Conservation (phyloP, 2,797 vertebrate species). For the Eupleurogrammus muticus region DNA sequence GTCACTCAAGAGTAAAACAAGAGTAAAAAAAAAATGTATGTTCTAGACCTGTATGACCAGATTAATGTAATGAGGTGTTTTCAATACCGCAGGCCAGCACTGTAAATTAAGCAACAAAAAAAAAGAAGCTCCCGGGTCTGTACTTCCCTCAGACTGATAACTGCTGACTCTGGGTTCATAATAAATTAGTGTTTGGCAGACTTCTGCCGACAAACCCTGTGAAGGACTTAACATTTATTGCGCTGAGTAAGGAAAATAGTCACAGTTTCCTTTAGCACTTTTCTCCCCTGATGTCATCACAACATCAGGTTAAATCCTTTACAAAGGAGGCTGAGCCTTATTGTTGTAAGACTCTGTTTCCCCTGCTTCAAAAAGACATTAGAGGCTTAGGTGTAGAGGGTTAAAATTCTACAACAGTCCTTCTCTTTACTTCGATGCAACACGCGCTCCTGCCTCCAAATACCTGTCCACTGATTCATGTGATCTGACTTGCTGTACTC, state of each 20-base stretch:
- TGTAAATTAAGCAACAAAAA: constrained; percentile 53
- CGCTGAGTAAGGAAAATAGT: constrained; percentile 28
- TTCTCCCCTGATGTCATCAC: constrained; percentile 13
- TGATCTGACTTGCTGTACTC: constrained; percentile 21
- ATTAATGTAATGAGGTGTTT: constrained; percentile 1
- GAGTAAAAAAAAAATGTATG: too few species aligned
- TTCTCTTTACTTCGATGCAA: constrained; percentile 6
- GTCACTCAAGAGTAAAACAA: background rate
- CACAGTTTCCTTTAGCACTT: constrained; percentile 16
- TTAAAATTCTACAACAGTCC: constrained; percentile 11
- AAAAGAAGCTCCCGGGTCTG: constrained; percentile 24
- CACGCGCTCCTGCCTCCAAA: background rate
- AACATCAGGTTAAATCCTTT: constrained; percentile 12
- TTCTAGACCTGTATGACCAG: background rate
- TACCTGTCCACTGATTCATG: background rate
- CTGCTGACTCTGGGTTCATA: constrained; percentile 45
- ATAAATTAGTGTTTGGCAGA: constrained; percentile 30
- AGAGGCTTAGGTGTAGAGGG: constrained; percentile 12
- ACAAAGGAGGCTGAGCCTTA: constrained; percentile 1
- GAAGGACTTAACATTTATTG: constrained; percentile 31
- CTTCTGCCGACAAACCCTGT: constrained; percentile 35
- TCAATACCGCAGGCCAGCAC: constrained; percentile 11
- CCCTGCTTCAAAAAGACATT: constrained; percentile 14
- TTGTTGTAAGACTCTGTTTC: constrained; percentile 12
- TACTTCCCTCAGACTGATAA: constrained; percentile 34